Percentiles rank a stretch among this genome's conserved stretches.
These are phyloP conservation scores for Haemorhous mexicanus DNA, from an alignment of 2,113 vertebrate genomes.

Conservation along the genomic window DNA sequence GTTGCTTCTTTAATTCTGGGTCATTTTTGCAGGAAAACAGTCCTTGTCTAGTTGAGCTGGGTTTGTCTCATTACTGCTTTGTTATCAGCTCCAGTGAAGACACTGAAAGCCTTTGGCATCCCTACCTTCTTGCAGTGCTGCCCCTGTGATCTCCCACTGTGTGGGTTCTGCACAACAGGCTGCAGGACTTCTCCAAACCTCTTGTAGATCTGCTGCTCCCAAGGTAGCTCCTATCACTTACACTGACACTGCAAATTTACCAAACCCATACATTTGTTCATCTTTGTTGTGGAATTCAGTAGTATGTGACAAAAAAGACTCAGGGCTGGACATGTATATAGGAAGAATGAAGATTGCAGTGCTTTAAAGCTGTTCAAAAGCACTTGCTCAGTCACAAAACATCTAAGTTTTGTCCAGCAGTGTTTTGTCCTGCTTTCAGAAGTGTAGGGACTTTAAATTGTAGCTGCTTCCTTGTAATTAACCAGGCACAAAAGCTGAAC, in stretches of 20 bases:
- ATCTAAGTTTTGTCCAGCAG: not conserved
- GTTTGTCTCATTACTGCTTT: not conserved
- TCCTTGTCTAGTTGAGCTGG: not conserved
- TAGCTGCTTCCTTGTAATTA: constrained; percentile 39
- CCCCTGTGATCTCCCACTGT: not conserved
- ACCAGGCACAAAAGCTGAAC: constrained; percentile 27
- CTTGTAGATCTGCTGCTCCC: not conserved
- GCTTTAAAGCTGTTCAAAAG: not conserved
- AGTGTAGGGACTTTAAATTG: not conserved
- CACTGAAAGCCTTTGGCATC: not conserved
- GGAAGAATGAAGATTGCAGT: not conserved
- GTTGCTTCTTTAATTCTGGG: not conserved
- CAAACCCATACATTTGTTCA: not conserved
- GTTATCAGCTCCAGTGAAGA: not conserved
- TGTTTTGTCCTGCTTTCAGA: not conserved
- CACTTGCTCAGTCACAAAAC: not conserved
- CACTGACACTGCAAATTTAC: not conserved
- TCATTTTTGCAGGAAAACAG: not conserved
- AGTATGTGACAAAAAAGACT: not conserved
- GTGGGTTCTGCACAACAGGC: not conserved
- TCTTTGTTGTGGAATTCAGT: not conserved
- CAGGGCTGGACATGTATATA: not conserved
- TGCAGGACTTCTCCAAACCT: not conserved
- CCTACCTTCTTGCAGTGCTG: not conserved
- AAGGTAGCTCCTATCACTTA: not conserved